Evolutionary conservation across 2,888 invertebrate genomes (phyloP).

Genomic region (Patella caerulea): DNA sequence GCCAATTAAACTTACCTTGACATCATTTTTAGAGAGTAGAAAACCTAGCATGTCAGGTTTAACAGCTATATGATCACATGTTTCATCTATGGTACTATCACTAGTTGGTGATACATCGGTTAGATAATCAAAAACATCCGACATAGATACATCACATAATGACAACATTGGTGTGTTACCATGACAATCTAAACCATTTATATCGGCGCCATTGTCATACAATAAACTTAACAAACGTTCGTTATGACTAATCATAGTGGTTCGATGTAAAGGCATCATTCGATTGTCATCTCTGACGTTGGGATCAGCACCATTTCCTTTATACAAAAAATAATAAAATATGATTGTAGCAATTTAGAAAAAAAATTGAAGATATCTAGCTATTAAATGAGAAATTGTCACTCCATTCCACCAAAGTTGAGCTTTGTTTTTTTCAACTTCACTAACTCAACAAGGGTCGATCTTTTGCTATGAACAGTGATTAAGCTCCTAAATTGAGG

Average conservation of each 20-base stretch:
- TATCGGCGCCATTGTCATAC: constrained; percentile 58
- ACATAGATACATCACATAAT: constrained; percentile 55
- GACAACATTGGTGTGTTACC: constrained; percentile 61
- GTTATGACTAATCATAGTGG: constrained; percentile 53
- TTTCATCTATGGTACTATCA: constrained; percentile 49
- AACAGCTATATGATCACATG: constrained; percentile 44
- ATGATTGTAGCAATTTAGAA: not conserved
- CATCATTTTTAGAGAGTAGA: constrained; percentile 47
- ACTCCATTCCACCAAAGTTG: too few relatives aligned
- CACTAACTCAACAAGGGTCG: too few relatives aligned
- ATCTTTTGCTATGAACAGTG: too few relatives aligned
- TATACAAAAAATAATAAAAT: constrained; percentile 1
- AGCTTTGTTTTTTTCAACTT: too few relatives aligned
- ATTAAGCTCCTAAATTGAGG: too few relatives aligned
- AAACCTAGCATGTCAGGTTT: constrained; percentile 52
- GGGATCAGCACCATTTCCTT: constrained; percentile 61
- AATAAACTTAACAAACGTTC: constrained; percentile 51
- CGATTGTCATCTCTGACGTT: constrained; percentile 54
- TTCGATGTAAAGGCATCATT: constrained; percentile 55
- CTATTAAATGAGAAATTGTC: too few relatives aligned
- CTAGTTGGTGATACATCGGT: constrained; percentile 46
- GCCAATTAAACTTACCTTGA: constrained; percentile 43
- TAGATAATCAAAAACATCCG: constrained; percentile 49
- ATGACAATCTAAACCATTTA: constrained; percentile 49
- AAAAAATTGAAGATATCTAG: too few relatives aligned